Conservation (phyloP, 2,888 invertebrate genomes). For the Nephrotoma flavescens region DNA sequence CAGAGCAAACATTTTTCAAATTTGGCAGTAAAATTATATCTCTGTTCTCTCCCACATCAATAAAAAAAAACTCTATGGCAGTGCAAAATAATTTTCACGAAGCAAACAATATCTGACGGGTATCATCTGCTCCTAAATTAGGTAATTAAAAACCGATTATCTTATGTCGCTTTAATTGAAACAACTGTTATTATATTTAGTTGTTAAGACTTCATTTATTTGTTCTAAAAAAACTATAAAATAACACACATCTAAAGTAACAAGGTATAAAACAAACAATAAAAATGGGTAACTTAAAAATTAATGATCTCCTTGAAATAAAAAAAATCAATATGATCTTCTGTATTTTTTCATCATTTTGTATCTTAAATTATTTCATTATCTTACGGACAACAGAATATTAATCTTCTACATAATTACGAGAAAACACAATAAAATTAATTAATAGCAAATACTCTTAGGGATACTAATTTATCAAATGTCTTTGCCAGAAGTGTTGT, state of each 20-base stretch:
- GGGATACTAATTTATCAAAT: neutral
- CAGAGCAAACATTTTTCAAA: too few species aligned
- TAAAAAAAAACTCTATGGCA: too few species aligned
- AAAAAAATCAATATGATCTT: neutral
- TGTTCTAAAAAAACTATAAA: neutral
- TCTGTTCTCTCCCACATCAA: too few species aligned
- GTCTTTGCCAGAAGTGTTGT: neutral
- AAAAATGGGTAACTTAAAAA: neutral
- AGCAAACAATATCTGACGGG: too few species aligned
- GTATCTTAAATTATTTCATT: neutral
- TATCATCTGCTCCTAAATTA: too few species aligned
- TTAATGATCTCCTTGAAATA: neutral
- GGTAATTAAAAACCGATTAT: too few species aligned
- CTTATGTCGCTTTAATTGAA: too few species aligned
- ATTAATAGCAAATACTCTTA: neutral
- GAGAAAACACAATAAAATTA: neutral
- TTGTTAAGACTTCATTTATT: neutral
- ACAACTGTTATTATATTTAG: neutral
- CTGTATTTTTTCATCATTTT: neutral
- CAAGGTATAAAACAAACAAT: neutral
- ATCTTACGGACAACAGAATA: neutral
- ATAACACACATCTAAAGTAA: neutral
- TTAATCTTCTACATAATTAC: neutral
- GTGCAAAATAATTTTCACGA: too few species aligned
- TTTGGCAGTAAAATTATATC: too few species aligned